phyloP scores from a whole-genome alignment of 2,113 vertebrate species.

The Opisthocomus hoazin region DNA sequence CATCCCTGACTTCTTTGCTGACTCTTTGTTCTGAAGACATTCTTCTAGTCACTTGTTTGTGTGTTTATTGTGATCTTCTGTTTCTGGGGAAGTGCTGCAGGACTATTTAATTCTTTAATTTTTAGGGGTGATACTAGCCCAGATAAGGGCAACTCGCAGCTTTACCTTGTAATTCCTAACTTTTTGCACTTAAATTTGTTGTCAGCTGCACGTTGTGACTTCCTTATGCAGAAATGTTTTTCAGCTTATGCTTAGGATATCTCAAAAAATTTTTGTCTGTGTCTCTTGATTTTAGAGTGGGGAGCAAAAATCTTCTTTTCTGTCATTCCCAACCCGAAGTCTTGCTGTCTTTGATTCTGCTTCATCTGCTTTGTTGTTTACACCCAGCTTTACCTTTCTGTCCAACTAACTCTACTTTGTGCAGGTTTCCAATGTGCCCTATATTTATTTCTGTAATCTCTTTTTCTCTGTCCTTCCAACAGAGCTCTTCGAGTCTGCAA shows the following conservation, averaged over 20 bases:
- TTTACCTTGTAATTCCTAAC: neutral
- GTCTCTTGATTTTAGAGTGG: neutral
- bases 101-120: neutral
- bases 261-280: neutral
- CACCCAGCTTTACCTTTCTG: neutral
- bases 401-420: neutral
- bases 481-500: neutral
- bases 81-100: neutral
- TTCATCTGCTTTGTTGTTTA: neutral
- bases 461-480: neutral
- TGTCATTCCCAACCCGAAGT: neutral
- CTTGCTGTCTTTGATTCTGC: neutral
- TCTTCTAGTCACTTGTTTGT: neutral
- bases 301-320: neutral
- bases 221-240: neutral
- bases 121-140: neutral
- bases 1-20: neutral
- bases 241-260: neutral
- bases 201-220: neutral
- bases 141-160: neutral
- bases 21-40: neutral
- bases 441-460: neutral
- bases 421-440: neutral
- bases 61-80: neutral
- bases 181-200: neutral